These are phyloP conservation scores for Thymelicus lineola DNA, from an alignment of 2,888 invertebrate genomes.

Conservation along the genomic window DNA sequence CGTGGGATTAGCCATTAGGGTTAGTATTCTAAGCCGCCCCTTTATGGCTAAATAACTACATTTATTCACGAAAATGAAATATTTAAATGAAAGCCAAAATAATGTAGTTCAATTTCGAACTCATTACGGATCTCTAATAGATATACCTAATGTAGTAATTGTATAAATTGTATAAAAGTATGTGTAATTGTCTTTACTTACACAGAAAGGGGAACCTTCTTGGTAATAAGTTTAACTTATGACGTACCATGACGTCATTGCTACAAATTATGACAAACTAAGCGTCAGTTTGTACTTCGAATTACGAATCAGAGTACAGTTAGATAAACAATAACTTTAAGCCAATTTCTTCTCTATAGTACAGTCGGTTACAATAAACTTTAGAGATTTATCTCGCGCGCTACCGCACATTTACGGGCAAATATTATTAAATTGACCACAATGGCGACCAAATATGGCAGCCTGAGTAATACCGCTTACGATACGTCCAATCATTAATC, in stretches of 20 bases:
- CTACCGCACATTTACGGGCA: constrained; percentile 16
- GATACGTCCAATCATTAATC: constrained; percentile 29
- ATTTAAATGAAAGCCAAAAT: too few relatives aligned
- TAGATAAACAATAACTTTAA: constrained; percentile 2
- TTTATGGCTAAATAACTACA: too few relatives aligned
- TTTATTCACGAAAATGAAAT: too few relatives aligned
- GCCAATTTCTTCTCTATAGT: constrained; percentile 3
- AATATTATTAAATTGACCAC: constrained; percentile 34
- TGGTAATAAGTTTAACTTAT: too few relatives aligned
- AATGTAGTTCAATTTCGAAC: too few relatives aligned
- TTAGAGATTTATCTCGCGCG: constrained; percentile 23
- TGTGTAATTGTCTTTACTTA: too few relatives aligned
- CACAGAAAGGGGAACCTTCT: too few relatives aligned
- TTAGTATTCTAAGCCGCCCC: too few relatives aligned
- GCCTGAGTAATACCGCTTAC: constrained; percentile 31
- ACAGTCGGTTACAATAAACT: constrained; percentile 10
- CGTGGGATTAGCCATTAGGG: too few relatives aligned
- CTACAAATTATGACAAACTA: neutral
- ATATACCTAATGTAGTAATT: too few relatives aligned
- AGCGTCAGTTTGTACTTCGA: constrained; percentile 1
- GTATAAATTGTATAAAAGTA: too few relatives aligned
- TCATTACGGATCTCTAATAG: too few relatives aligned
- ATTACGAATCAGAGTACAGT: constrained; percentile 3
- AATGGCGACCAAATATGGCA: constrained; percentile 34
- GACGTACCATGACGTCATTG: neutral